A percentile compares a stretch with the other conserved stretches of the same genome.
These are phyloP conservation scores for Ophion obscuratus DNA, from an alignment of 2,888 invertebrate genomes.

Conservation along the genomic window DNA sequence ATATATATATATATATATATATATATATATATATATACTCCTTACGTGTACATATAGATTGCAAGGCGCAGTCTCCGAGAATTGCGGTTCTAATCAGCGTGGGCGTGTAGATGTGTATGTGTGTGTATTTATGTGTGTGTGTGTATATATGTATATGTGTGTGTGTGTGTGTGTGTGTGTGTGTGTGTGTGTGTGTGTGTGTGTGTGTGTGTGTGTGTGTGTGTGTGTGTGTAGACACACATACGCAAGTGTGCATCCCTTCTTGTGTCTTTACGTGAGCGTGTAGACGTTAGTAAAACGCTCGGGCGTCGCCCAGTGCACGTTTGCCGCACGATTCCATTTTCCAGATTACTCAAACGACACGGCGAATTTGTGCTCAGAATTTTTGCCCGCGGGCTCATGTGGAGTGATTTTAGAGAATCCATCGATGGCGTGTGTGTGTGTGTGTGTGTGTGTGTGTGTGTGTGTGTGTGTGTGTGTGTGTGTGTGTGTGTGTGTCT, in stretches of 20 bases:
- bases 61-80: constrained; percentile 28
- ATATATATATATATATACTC: background rate
- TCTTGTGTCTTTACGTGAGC: background rate
- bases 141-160: background rate
- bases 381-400: constrained; percentile 27
- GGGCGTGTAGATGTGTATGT: constrained; percentile 6
- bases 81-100: constrained; percentile 57
- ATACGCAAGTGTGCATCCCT: too few species aligned
- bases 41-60: background rate
- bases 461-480: background rate
- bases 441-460: background rate
- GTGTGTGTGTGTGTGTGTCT: background rate
- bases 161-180: background rate
- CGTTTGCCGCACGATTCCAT: constrained; percentile 32
- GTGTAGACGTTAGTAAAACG: constrained; percentile 11
- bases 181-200: too few species aligned
- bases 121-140: background rate
- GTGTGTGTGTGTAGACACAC: background rate
- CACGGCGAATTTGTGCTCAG: constrained; percentile 12
- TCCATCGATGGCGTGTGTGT: too few species aligned
- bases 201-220: too few species aligned
- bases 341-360: constrained; percentile 36
- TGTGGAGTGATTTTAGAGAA: background rate
- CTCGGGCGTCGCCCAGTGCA: constrained; percentile 29
- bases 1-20: background rate